Evolutionary conservation across 2,888 invertebrate genomes (phyloP).

Genomic region (Spodoptera picta): DNA sequence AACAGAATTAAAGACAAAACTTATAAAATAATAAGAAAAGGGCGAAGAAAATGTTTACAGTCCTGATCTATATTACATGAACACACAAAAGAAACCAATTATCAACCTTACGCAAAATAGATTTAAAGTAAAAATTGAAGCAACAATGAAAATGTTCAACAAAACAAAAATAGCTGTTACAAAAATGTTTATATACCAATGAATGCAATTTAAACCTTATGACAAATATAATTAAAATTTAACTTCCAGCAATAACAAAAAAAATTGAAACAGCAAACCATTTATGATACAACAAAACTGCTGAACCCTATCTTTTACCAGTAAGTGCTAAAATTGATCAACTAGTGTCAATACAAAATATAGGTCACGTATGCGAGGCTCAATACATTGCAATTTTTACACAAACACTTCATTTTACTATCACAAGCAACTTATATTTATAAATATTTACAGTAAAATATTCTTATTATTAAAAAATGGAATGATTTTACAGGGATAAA

Average conservation of each 20-base stretch:
- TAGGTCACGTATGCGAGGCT: slow-evolving; percentile 8
- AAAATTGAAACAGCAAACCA: background rate
- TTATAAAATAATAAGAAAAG: no score
- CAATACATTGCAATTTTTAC: slow-evolving; percentile 1
- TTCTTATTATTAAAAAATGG: no score
- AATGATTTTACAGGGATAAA: no score
- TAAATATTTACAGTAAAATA: background rate
- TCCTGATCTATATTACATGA: background rate
- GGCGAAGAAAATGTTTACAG: no score
- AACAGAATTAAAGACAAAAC: background rate
- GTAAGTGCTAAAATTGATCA: no score
- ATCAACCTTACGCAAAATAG: background rate
- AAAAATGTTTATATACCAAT: no score
- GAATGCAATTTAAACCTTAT: background rate
- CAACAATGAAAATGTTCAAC: background rate
- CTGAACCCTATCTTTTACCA: no score
- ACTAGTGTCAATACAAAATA: no score
- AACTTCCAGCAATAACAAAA: background rate
- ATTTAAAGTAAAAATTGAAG: background rate
- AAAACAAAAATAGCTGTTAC: no score
- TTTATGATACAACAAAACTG: no score
- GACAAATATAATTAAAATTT: background rate
- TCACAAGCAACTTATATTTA: background rate
- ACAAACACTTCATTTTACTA: slow-evolving; percentile 9
- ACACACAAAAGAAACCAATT: background rate